Base-by-base conservation (phyloP, 2,113 vertebrate genomes). In the Cephalophus harveyi region DNA sequence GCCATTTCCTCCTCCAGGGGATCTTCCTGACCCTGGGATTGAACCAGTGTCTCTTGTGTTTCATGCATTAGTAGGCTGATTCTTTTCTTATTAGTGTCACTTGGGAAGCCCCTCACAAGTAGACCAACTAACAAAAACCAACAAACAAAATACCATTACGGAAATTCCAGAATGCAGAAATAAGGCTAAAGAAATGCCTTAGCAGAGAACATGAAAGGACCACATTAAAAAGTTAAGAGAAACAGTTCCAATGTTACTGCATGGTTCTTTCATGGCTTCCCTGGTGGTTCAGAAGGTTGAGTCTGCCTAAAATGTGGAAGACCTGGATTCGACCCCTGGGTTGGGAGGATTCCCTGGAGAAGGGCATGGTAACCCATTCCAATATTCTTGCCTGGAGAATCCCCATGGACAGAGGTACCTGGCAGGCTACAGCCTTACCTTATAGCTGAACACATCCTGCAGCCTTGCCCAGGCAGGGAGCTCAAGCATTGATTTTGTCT, bases 401-500 rank as follows among this genome's bases (percentile, higher is more conserved):
- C 10, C 67, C 19, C 67, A 40, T 23, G n/a, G 2, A 71, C 67
- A 40, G 67, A 71, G 67, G 10, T 71, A 71, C 19, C n/a, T 71
- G 67, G 21, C 23, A 27, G 5, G 2, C 14, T 67, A 50, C 12
- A 36, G 14, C 23, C 33, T 64, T 71, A 23, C 9, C 6, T 21
- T n/a, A 74, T 4, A 55, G 21, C n/a, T 30, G 33, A 28, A 52
- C 13, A 71, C 5, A 74, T n/a, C 11, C 28, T 62, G 55, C 83
- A 59, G 15, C 55, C 83, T 43, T 59, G 8, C 2, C 14, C 4
- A 85, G 83, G 5, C 23, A n/a, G 6, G 6, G n/a, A 89, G 33
- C 1, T 2, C 2, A 57, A 3, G 2, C 11, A 76, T 0, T 54
- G n/a, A 74, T 23, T 14, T 88, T 25, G 2, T 40, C 23, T 36